Conservation (phyloP, 1,140 invertebrate genomes). For the Drosophila sproati region DNA sequence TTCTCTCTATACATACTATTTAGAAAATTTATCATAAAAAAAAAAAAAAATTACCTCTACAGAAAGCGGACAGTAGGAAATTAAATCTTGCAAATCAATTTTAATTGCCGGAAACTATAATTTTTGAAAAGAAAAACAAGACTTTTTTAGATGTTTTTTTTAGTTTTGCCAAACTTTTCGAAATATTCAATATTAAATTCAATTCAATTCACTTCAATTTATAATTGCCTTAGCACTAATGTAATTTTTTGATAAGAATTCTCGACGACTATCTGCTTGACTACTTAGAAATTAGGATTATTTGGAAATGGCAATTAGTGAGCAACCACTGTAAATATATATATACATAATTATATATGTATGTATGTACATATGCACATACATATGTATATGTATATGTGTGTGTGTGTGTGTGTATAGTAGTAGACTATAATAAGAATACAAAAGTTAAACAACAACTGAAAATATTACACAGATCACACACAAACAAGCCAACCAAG, state of each 20-base stretch:
- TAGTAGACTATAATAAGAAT: conserved; percentile 24
- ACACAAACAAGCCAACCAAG: conserved; percentile 26
- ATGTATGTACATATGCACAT: conserved; percentile 18
- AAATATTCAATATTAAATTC: no score
- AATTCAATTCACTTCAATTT: no score
- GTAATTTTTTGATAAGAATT: neutral
- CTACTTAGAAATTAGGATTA: neutral
- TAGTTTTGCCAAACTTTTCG: no score
- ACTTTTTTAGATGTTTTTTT: neutral
- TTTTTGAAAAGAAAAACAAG: neutral
- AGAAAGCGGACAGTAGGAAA: neutral
- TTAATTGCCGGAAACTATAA: neutral
- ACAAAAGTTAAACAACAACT: conserved; percentile 26
- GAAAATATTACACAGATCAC: conserved; percentile 32
- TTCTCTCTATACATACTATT: neutral
- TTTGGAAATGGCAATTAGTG: neutral
- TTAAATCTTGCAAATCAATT: neutral
- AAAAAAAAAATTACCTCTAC: neutral
- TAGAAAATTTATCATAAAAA: conserved; percentile 3
- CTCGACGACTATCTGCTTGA: neutral
- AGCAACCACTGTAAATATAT: neutral
- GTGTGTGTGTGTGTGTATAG: conserved; percentile 22
- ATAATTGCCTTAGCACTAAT: no score
- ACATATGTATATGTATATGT: neutral
- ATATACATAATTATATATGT: conserved; percentile 13